Evolutionary conservation across 2,797 vertebrate genomes (phyloP), one percentile per base, ranked within the genome.

Genomic region (Ctenopoma kingsleyae): DNA sequence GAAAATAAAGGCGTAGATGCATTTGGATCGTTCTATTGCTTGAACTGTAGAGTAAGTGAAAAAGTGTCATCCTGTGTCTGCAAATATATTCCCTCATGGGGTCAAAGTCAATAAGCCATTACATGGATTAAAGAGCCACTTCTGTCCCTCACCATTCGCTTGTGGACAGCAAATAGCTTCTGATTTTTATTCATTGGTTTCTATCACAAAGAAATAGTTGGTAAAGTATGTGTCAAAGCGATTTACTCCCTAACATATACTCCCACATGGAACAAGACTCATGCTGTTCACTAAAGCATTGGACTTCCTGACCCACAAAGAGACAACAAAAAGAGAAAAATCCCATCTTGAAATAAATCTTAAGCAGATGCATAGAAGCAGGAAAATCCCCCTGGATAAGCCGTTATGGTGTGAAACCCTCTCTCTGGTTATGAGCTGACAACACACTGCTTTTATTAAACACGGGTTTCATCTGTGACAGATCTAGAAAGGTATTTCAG

Each of bases 161-260:
- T 70, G 53, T 70, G 90, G 86, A 80, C 68, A 87, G 85, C 74
- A 94, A 94, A 95, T 86, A 90, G 86, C 80, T 93, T 93, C 84
- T 93, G 92, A 94, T 94, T 95, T 95, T 94, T 94, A 95, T 95
- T 95, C 92, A 94, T 93, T 89, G 87, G 72, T 93, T 95, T 95
- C 86, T 89, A 90, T 93, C 88, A 87, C 82, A 88, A 91, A 86
- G 91, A 88, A 91, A 87, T 92, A 82, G 72, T 81, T 91, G 74
- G 78, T 88, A 93, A 93, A 92, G 44, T 86, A 91, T 88, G 74
- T 94, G 90, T 94, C 83, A 12, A 90, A 94, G 93, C 78, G 64
- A 93, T 94, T 62, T 75, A 75, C 66, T 83, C 58, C 38, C 60
- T 32, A 84, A 89, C 87, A 90, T 81, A 90, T 72, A 72, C 73